phyloP scores from a whole-genome alignment of 2,797 vertebrate genomes.

The Chiroxiphia lanceolata region DNA sequence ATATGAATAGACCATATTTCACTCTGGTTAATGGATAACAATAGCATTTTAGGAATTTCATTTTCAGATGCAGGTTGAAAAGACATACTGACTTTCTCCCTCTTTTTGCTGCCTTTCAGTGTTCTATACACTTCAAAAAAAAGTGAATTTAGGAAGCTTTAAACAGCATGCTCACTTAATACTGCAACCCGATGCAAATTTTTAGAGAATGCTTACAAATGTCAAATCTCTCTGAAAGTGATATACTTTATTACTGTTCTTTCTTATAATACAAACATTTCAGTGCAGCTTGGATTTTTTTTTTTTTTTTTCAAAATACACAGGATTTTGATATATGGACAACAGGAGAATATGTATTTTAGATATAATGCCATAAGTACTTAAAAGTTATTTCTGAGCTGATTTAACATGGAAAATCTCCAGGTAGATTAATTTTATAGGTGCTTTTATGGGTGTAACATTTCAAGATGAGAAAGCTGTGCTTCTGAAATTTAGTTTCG shows the following conservation, averaged over 20 bases:
- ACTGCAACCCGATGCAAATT: conserved; percentile 36
- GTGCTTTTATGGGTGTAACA: conserved; percentile 65
- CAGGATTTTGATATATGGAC: conserved; percentile 34
- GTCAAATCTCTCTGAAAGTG: neutral
- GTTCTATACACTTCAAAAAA: neutral
- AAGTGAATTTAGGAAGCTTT: conserved; percentile 5
- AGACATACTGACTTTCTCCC: neutral
- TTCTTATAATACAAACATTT: conserved; percentile 67
- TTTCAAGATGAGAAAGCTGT: conserved; percentile 70
- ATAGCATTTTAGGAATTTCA: conserved; percentile 3
- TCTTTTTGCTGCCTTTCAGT: neutral
- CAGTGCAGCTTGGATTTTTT: conserved; percentile 40
- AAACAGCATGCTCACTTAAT: neutral
- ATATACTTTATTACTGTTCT: conserved; percentile 31
- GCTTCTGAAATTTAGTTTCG: conserved; percentile 62
- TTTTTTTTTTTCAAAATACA: conserved; percentile 46
- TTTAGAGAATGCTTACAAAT: conserved; percentile 20
- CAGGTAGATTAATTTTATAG: conserved; percentile 72
- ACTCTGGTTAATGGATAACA: neutral
- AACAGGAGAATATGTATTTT: conserved; percentile 50
- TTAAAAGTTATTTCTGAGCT: conserved; percentile 66
- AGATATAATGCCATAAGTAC: conserved; percentile 49
- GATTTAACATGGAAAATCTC: conserved; percentile 65
- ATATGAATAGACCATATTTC: neutral
- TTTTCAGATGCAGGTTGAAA: conserved; percentile 3